Base-by-base conservation (phyloP, 2,113 vertebrate species). In the Petroica traversi region DNA sequence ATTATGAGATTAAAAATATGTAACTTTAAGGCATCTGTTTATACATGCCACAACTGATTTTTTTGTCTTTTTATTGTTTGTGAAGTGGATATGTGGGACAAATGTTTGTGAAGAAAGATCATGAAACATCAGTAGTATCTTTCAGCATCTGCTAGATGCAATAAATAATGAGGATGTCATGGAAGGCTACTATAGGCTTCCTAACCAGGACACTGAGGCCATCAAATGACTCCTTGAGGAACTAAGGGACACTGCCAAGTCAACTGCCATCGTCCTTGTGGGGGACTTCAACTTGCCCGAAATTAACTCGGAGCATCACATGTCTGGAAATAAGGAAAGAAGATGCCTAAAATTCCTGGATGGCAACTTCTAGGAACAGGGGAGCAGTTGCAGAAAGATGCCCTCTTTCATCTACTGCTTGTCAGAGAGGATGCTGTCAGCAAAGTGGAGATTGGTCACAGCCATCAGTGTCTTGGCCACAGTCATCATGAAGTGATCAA, bases 401-500 rank as follows among this genome's bases (percentile, higher is more conserved):
- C 16, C 16, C 13, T 41, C 5, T 11, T 85, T 41, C 25, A 49
- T 34, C 34, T 25, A 4, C 13, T 20, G 59, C 51, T 75, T 34
- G 10, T 58, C 31, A 58, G 71, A 49, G 43, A 18, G 11, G 20
- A 31, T 41, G 20, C 25, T 0, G 0, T 57, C 34, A 57, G 13
- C 34, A 25, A 49, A 58, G 14, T 18, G 26, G 17, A 58, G 31
- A 33, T 6, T 22, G 11, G 17, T 31, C 49, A 48, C 41, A 40
- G 41, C 15, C 61, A 48, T 8, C 8, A 17, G 34, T 48, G 29
- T 57, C 51, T 74, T 63, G 57, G 48, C 22, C 80, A 28, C 48
- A 26, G 18, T 2, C 3, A 45, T 14, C 33, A 33, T 15, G 19
- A 52, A 45, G 20, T 22, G 22, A 25, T 45, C 0, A 0, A 72